phyloP scores from a whole-genome alignment of 2,113 vertebrate genomes.

The Jaculus jaculus region DNA sequence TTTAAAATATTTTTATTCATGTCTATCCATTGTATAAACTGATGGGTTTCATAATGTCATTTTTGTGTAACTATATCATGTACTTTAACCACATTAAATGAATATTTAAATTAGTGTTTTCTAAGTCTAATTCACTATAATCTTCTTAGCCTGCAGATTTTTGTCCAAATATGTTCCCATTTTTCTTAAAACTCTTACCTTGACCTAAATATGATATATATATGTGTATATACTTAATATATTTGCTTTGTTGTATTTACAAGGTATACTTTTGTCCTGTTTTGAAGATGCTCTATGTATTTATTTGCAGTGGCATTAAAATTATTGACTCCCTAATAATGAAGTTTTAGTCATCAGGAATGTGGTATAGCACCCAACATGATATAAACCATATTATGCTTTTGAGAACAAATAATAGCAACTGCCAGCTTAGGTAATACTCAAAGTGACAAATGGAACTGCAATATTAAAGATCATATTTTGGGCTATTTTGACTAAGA shows the following conservation, averaged over 20 bases:
- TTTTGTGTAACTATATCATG: neutral
- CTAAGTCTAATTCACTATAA: neutral
- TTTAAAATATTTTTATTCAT: neutral
- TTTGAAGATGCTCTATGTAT: neutral
- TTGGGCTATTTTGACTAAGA: neutral
- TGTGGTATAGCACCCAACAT: neutral
- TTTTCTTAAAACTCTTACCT: neutral
- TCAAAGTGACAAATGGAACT: neutral
- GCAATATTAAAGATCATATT: neutral
- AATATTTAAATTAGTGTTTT: neutral
- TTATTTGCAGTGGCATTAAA: neutral
- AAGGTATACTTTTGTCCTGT: neutral
- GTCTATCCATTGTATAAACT: neutral
- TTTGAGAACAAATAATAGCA: neutral
- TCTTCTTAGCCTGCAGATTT: neutral
- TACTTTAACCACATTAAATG: neutral
- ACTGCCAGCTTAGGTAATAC: neutral
- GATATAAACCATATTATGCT: neutral
- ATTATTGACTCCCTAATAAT: neutral
- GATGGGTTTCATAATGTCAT: neutral
- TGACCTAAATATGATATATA: neutral
- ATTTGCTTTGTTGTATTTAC: neutral
- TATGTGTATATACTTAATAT: neutral
- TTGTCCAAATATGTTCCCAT: neutral
- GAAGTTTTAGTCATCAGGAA: neutral